A percentile compares a stretch with the other conserved stretches of the same genome.
phyloP scores from a whole-genome alignment of 2,888 invertebrate genomes.

The Hetaerina titia region DNA sequence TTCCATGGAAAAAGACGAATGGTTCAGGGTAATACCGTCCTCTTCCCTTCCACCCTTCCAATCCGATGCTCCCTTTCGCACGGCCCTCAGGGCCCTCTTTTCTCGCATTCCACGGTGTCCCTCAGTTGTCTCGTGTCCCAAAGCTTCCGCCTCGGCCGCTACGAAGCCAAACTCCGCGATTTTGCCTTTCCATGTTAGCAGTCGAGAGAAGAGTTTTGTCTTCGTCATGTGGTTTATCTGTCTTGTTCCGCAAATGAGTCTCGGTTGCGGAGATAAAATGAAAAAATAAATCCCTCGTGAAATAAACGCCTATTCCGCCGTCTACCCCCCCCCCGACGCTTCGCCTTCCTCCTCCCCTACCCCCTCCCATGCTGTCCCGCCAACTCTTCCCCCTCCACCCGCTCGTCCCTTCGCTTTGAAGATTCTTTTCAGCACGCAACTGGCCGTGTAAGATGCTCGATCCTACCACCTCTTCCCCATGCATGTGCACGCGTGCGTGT shows the following conservation, averaged over 20 bases:
- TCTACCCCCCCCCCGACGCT: background rate
- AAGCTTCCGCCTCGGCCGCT: background rate
- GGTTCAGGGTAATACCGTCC: too few species aligned
- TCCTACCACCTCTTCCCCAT: background rate
- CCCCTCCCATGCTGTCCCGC: too few species aligned
- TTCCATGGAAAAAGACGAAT: too few species aligned
- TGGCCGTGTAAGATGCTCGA: conserved; percentile 16
- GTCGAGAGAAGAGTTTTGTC: conserved; percentile 36
- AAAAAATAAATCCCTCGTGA: background rate
- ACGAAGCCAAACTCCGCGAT: background rate
- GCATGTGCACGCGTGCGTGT: background rate
- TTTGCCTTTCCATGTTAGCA: background rate
- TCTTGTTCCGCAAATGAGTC: conserved; percentile 57
- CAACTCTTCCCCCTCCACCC: background rate
- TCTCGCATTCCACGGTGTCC: background rate
- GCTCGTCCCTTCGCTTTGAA: background rate
- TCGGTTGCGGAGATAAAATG: conserved; percentile 7
- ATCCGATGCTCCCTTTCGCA: background rate
- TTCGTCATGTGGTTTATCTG: conserved; percentile 20
- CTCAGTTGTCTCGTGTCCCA: background rate
- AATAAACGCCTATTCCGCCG: background rate
- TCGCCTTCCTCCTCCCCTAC: background rate
- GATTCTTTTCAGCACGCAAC: conserved; percentile 51
- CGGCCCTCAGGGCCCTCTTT: background rate
- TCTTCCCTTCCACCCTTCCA: background rate